Conservation (phyloP, 2,797 vertebrate species). For the Epinephelus malabaricus region DNA sequence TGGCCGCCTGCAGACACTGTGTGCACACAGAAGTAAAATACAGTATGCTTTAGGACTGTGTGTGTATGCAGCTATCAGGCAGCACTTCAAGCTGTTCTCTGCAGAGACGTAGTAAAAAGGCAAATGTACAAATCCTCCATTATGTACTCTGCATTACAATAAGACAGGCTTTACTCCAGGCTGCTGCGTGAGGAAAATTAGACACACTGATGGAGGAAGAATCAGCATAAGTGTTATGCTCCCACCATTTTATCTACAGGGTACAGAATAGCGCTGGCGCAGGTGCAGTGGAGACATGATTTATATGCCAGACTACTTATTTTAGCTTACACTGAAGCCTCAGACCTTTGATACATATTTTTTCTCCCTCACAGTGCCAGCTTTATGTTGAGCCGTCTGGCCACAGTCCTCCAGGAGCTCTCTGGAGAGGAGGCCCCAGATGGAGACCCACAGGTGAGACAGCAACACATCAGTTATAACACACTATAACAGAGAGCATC, state of each 20-base stretch:
- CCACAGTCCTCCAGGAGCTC: slow-evolving; percentile 93
- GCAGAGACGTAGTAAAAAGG: not conserved
- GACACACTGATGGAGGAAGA: not conserved
- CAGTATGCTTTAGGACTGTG: not conserved
- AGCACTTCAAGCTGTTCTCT: slow-evolving; percentile 26
- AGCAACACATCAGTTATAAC: not conserved
- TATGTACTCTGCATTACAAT: not conserved
- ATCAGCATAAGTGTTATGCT: not conserved
- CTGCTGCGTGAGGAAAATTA: not conserved
- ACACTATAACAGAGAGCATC: not conserved
- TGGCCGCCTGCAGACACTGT: not conserved
- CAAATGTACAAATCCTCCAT: slow-evolving; percentile 3
- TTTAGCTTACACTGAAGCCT: not conserved
- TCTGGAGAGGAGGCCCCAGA: slow-evolving; percentile 88
- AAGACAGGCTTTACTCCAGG: not conserved
- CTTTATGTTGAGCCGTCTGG: slow-evolving; percentile 93
- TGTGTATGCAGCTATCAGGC: not conserved
- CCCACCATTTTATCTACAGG: not conserved
- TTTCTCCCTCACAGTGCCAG: slow-evolving; percentile 64
- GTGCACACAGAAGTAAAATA: not conserved
- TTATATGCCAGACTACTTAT: not conserved
- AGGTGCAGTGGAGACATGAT: not conserved
- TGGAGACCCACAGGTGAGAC: slow-evolving; percentile 84
- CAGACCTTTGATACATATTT: not conserved
- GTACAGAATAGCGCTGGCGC: not conserved